These are phyloP conservation scores for Acyrthosiphon pisum DNA, from an alignment of 1,140 invertebrate species.

Conservation along the genomic window DNA sequence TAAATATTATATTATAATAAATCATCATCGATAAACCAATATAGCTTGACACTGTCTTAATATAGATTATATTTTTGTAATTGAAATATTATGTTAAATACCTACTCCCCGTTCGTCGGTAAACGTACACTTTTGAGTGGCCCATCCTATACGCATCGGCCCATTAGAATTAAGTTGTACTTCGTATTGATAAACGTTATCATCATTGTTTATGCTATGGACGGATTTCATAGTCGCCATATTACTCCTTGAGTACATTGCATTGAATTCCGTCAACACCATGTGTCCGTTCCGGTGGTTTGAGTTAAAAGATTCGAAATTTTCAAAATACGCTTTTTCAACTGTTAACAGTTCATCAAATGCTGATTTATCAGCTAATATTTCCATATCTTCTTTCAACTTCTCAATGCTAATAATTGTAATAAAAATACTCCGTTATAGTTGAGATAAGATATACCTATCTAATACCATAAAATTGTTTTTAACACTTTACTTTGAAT, in stretches of 20 bases:
- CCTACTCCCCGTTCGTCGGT: neutral
- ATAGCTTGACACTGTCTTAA: neutral
- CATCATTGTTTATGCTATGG: neutral
- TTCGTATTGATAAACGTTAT: conserved; percentile 33
- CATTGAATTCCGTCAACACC: neutral
- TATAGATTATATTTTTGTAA: neutral
- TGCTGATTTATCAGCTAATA: neutral
- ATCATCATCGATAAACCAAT: neutral
- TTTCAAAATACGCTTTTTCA: neutral
- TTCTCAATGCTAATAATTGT: neutral
- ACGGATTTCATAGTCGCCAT: neutral
- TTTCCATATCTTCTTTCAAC: conserved; percentile 11
- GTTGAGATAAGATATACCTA: neutral
- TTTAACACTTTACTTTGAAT: neutral
- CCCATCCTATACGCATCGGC: conserved; percentile 26
- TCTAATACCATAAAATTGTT: neutral
- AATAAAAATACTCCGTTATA: neutral
- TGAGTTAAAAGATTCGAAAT: neutral
- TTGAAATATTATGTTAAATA: neutral
- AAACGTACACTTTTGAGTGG: conserved; percentile 6
- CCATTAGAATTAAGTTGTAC: conserved; percentile 22
- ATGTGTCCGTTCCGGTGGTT: neutral
- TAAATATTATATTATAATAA: neutral
- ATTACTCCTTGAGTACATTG: neutral
- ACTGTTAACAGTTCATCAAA: neutral